Base-by-base conservation (phyloP, 53 echinoderm and acorn worm species). In the Henricia sp. region DNA sequence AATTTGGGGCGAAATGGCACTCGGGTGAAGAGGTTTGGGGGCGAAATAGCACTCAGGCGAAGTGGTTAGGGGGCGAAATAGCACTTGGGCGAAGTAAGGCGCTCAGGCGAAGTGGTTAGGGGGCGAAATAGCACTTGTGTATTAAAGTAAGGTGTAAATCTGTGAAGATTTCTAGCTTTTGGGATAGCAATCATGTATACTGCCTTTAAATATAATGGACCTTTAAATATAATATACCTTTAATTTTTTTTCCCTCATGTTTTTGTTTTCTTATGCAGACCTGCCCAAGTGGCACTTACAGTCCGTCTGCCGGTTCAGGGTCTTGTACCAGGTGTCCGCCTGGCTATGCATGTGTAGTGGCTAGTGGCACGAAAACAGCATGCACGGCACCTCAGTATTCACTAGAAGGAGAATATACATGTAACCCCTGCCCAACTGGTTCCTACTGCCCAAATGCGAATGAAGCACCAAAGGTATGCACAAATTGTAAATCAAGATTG, bases 251-350 rank as follows among this genome's bases (percentile, higher is more conserved):
- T 51, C 19, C 0, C 30, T 20, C 5, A 24, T 33, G 12, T 54
- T 48, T 46, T 37, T 6, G 29, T 42, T 24, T n/a, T 50, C 13
- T 78, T 70, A 16, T 30, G 30, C 83, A 97, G 99, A 10, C 90
- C 40, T 97, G 99, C 74, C 85, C 88, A 24, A 58, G 67, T 50
- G 99, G 82, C 27, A 87, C 89, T 19, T 93, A 89, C 72, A 77
- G 71, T 83, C 77, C 75, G 82, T 85, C 73, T 11, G 58, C 78
- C 17, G 92, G 90, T 1, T 85, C 92, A 20, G 90, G 84, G 16
- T 87, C 94, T 14, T 97, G 99, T 52, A 95, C 94, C 2, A 43
- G 92, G 3, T 97, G 99, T 74, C 99, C 99, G 19, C 88, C 92
- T 10, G 99, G 99, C n/a, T 92, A 84, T 20, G 52, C 70, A 44